Conservation (phyloP, 2,113 vertebrate genomes). For the Balaenoptera acutorostrata region DNA sequence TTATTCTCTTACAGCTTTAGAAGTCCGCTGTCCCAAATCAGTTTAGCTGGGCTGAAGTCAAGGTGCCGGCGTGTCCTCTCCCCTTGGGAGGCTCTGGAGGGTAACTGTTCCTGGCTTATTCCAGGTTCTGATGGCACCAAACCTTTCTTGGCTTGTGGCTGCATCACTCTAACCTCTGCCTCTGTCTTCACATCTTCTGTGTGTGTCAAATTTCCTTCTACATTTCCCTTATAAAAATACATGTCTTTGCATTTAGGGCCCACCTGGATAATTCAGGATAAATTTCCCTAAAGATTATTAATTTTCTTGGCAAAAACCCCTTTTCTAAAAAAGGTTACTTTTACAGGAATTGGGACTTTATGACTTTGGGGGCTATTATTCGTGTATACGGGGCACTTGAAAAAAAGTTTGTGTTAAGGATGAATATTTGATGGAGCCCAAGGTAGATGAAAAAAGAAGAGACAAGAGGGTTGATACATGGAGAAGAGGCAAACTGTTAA, state of each 20-base stretch:
- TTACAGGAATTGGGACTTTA: background rate
- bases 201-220: background rate
- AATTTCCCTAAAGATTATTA: background rate
- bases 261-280: background rate
- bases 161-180: rapidly evolving
- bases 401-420: background rate
- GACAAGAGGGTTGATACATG: background rate
- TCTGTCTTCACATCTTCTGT: background rate
- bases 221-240: background rate
- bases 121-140: background rate
- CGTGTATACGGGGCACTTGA: background rate
- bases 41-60: background rate
- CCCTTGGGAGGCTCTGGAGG: background rate
- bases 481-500: background rate
- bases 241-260: background rate
- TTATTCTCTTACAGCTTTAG: background rate
- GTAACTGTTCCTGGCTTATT: background rate
- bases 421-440: background rate
- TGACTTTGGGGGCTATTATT: background rate
- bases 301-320: background rate
- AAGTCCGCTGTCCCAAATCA: background rate
- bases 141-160: background rate
- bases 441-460: background rate
- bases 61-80: rapidly evolving
- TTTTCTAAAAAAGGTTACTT: background rate